Evolutionary conservation across 92 coral and sea anemone genomes (phyloP), one percentile per base, ranked within the genome.

Genomic region (Phenganax subtilis): DNA sequence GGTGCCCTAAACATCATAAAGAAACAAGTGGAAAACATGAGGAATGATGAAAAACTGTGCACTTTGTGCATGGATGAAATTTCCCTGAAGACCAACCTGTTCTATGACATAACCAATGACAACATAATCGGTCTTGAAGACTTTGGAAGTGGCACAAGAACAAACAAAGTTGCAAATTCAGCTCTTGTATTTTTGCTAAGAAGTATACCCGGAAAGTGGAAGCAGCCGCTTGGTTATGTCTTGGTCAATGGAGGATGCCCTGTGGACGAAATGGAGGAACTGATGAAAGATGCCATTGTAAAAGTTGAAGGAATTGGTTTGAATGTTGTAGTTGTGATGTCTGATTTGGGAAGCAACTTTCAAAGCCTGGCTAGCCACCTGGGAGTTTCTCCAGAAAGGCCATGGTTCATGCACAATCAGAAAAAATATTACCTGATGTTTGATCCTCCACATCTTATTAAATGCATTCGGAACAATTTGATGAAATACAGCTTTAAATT

Each of bases 61-160:
- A n/a, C 82, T 6, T 10, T 56, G 44, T 37, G 66, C 70, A 57
- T 77, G 14, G 82, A 77, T 57, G 82, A 77, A 57, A 7, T 80
- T 51, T 47, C 59, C 11, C 54, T 80, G n/a, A 80, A 80, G 47
- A 70, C 57, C 16, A 55, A 80, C 75, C 60, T 80, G 57, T 80
- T 10, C 10, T 80, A 80, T 47, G 67, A 54, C 63, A 57, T 57
- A 52, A 20, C n/a, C n/a, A 73, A 57, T 28, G 78, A 68, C 29
- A 57, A 29, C 7, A 57, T 73, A 10, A 29, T 52, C 1, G 78
- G 78, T 52, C 59, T 73, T 15, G 78, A 73, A 44, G 78, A 73
- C 44, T 73, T 73, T 73, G 78, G 78, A 73, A 52, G 9, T 73
- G 58, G 78, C 44, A 57, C 58, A 3, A 4, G 47, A 52, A 0